A percentile compares a stretch with the other conserved stretches of the same genome.
These are phyloP conservation scores for Caenorhabditis sp. DNA, from an alignment of 2,888 invertebrate genomes.

Conservation along the genomic window DNA sequence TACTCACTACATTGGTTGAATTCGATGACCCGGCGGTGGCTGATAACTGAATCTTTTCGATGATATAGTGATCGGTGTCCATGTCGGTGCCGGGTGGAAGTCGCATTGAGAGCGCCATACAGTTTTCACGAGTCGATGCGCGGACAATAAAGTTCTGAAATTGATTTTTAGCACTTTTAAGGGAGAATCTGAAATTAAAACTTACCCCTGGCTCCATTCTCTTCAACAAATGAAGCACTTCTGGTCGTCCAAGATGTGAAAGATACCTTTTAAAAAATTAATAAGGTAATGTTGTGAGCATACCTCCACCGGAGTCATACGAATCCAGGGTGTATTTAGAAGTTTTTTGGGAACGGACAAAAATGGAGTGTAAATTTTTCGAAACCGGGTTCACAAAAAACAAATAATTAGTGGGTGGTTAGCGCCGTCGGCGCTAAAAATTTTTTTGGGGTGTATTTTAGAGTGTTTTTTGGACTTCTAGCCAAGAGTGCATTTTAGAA, in stretches of 20 bases:
- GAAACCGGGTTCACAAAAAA: no score
- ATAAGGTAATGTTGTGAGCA: no score
- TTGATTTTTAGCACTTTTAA: no score
- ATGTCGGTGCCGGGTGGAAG: conserved; percentile 81
- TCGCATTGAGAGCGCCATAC: conserved; percentile 92
- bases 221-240: conserved; percentile 89
- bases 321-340: no score
- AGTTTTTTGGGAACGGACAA: no score
- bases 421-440: no score
- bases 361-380: no score
- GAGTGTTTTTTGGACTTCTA: no score
- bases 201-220: conserved; percentile 86
- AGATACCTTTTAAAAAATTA: conserved; percentile 76
- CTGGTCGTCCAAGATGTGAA: conserved; percentile 89
- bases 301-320: no score
- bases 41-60: conserved; percentile 77
- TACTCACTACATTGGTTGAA: conserved; percentile 19
- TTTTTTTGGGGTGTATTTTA: no score
- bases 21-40: not conserved
- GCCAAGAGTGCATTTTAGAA: no score
- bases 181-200: conserved; percentile 44
- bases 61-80: conserved; percentile 93
- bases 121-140: conserved; percentile 89
- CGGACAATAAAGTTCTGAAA: conserved; percentile 89
- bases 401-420: no score